Evolutionary conservation across 1,140 invertebrate genomes (phyloP).

Genomic region (Palaemon carinicauda): DNA sequence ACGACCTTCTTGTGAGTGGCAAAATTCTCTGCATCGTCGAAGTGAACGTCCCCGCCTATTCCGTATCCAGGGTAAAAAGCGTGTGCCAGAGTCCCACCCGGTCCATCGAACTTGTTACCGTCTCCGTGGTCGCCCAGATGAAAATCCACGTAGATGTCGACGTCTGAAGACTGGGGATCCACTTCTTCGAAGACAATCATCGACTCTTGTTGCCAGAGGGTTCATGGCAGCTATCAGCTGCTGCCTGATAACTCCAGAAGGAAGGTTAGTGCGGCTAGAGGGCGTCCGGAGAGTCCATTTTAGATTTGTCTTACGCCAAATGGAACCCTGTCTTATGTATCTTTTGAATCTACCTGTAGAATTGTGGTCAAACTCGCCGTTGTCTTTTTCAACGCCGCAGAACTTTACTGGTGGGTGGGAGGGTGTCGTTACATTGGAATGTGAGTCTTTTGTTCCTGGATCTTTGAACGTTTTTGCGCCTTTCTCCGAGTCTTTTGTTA

Average conservation of each 20-base stretch:
- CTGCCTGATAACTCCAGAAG: background rate
- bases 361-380: background rate
- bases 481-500: too few species aligned
- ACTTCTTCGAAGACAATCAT: slow-evolving; percentile 5
- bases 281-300: slow-evolving; percentile 20
- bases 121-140: slow-evolving; percentile 81
- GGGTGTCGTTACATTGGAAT: background rate
- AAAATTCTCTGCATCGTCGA: slow-evolving; percentile 69
- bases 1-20: slow-evolving; percentile 55
- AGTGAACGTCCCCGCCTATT: slow-evolving; percentile 68
- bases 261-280: background rate
- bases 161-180: background rate
- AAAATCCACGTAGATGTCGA: slow-evolving; percentile 46
- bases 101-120: slow-evolving; percentile 67
- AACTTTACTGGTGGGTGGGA: background rate
- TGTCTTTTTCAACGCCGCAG: background rate
- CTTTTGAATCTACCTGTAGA: background rate
- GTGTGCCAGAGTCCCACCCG: slow-evolving; percentile 64
- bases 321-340: background rate
- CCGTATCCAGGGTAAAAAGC: slow-evolving; percentile 66
- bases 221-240: slow-evolving; percentile 1
- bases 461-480: too few species aligned
- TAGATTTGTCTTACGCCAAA: slow-evolving; percentile 6
- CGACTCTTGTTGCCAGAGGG: slow-evolving; percentile 7
- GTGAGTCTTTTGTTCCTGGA: background rate